phyloP scores from a whole-genome alignment of 2,113 vertebrate genomes.

The Donacobius atricapilla region DNA sequence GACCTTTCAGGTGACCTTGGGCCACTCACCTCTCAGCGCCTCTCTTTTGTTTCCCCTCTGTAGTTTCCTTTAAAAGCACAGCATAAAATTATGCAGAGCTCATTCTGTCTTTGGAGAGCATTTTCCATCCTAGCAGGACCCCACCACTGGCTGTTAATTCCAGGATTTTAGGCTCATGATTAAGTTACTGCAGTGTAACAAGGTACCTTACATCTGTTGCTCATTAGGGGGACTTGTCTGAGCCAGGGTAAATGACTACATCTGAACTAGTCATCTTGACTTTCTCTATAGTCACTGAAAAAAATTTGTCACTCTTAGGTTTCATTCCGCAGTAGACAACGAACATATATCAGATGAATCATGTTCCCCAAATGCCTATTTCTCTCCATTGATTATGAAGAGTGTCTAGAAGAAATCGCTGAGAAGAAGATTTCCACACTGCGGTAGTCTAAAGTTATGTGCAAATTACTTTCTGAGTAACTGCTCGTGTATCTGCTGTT shows the following conservation, averaged over 20 bases:
- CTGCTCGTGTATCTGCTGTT: neutral
- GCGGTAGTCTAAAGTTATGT: neutral
- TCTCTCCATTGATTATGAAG: neutral
- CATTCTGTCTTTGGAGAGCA: neutral
- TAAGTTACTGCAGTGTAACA: conserved; percentile 29
- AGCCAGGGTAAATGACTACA: conserved; percentile 3
- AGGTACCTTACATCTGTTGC: conserved; percentile 30
- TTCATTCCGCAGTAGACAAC: neutral
- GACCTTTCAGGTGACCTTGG: neutral
- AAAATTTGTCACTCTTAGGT: neutral
- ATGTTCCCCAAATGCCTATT: neutral
- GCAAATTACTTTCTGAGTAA: neutral
- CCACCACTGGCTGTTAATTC: neutral
- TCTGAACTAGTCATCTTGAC: neutral
- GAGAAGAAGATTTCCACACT: neutral
- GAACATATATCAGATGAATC: neutral
- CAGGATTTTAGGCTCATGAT: neutral
- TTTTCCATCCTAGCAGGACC: neutral
- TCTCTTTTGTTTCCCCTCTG: neutral
- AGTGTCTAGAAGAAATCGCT: neutral
- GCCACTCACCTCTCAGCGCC: neutral
- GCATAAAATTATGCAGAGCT: neutral
- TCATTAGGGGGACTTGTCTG: conserved; percentile 18
- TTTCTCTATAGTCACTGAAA: conserved; percentile 10
- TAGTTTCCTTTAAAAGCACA: neutral